Evolutionary conservation across 2,888 invertebrate genomes (phyloP), one percentile per base, ranked within the genome.

Genomic region (Nomada lathburiana): DNA sequence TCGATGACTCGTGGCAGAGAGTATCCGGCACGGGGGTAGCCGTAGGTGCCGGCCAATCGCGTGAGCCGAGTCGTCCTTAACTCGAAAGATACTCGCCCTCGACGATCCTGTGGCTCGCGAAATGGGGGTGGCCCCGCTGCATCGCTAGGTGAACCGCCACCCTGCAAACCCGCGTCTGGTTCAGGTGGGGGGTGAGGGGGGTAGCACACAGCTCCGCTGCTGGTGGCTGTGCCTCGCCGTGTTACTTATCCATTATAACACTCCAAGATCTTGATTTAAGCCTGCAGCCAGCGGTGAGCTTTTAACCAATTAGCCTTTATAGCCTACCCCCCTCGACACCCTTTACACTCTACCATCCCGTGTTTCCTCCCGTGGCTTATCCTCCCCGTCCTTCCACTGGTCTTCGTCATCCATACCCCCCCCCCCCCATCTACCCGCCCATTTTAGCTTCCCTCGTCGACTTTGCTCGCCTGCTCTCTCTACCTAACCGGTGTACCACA

Each of bases 171-270:
- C 13, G 50, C 10, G 9, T n/a, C 26, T 2, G 10, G 13, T 16
- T 57, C 10, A 26, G 29, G 68, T 80, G 87, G 86, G n/a, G n/a
- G n/a, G n/a, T n/a, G n/a, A n/a, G n/a, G n/a, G n/a, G 87, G 86
- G 80, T 86, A 87, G 85, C 85, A 82, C 86, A 87, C 86, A 87
- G 80, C 85, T 80, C 76, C 83, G 85, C 82, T 73, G 84, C 60
- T 86, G 84, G 90, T 90, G 89, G 87, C 89, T 87, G 90, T 91
- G 92, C 92, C 91, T 91, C 92, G 89, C 92, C 92, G 93, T 93
- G 93, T 94, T 94, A 94, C 93, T 94, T 94, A 93, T 94, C 94
- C 94, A 94, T 94, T 94, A 94, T 94, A 94, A 94, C 94, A 94
- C 93, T 93, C 93, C 93, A 93, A 93, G 93, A 94, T 94, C 94